Percentiles rank a stretch among this genome's conserved stretches.
phyloP scores from a whole-genome alignment of 2,888 invertebrate genomes.

The Oxycera nigricornis region DNA sequence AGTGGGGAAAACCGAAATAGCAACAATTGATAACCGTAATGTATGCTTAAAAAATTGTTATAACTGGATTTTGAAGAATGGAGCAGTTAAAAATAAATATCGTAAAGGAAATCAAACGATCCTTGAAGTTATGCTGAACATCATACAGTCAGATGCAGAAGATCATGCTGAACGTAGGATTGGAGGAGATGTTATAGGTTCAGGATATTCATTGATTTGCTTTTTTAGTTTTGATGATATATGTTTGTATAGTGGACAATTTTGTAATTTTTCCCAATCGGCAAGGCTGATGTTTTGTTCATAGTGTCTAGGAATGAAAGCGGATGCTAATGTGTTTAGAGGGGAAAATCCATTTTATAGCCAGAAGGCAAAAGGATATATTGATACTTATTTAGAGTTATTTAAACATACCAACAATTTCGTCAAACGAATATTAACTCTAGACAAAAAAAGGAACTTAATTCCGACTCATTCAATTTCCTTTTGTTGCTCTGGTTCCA shows the following conservation, averaged over 20 bases:
- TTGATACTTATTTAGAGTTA: too few relatives aligned
- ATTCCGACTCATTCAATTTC: too few relatives aligned
- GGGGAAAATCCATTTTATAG: too few relatives aligned
- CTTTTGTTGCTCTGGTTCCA: too few relatives aligned
- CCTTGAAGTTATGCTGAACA: neutral
- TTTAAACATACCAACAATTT: too few relatives aligned
- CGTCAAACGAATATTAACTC: too few relatives aligned
- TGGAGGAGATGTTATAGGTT: slow-evolving; percentile 5
- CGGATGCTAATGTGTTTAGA: neutral
- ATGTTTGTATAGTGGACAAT: neutral
- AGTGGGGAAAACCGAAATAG: slow-evolving; percentile 10
- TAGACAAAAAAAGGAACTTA: too few relatives aligned
- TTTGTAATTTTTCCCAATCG: neutral
- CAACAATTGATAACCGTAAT: neutral
- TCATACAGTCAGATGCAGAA: neutral
- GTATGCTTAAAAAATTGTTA: slow-evolving; percentile 13
- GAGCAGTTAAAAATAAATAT: neutral
- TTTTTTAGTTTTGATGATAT: neutral
- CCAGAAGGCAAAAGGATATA: too few relatives aligned
- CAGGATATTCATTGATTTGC: neutral
- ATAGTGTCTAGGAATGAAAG: neutral
- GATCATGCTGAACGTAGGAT: neutral
- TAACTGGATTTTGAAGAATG: slow-evolving; percentile 24
- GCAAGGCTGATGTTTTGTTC: neutral
- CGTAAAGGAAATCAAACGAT: slow-evolving; percentile 25